Percentiles rank a stretch among this genome's conserved stretches.
These are phyloP conservation scores for Glyphotaelius pellucidus DNA, from an alignment of 2,888 invertebrate species.

Conservation along the genomic window DNA sequence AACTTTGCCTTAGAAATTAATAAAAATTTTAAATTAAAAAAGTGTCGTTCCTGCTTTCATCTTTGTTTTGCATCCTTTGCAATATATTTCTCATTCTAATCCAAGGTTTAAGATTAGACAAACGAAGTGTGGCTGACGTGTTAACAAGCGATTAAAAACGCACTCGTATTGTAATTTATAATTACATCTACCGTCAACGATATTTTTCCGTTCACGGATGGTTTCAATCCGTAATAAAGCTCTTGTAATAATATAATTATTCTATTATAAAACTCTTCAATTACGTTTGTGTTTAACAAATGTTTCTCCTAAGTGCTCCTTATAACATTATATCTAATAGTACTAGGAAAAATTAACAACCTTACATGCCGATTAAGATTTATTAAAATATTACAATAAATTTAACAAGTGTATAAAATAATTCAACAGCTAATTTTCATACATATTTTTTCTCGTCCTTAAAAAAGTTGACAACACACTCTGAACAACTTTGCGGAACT, in stretches of 20 bases:
- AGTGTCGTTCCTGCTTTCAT: not conserved
- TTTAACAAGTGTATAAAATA: not conserved
- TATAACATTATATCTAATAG: no score
- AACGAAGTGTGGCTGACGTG: not conserved
- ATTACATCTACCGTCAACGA: not conserved
- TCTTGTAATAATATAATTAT: not conserved
- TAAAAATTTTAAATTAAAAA: no score
- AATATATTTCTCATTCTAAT: not conserved
- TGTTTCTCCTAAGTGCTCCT: not conserved
- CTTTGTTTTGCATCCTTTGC: not conserved
- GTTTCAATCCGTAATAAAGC: not conserved
- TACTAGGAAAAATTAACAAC: not conserved
- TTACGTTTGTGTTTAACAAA: not conserved
- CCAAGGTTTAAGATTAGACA: not conserved
- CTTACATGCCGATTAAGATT: not conserved
- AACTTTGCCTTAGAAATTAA: no score
- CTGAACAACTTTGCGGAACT: no score
- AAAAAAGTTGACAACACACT: no score
- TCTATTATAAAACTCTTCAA: not conserved
- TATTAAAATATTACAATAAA: not conserved
- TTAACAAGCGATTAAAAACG: slow-evolving; percentile 18
- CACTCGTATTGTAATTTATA: not conserved
- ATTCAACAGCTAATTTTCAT: not conserved
- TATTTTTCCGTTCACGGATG: not conserved
- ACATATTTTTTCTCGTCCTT: no score